Evolutionary conservation across 2,888 invertebrate species (phyloP), one percentile per base, ranked within the genome.

Genomic region (Metallyticus violacea): DNA sequence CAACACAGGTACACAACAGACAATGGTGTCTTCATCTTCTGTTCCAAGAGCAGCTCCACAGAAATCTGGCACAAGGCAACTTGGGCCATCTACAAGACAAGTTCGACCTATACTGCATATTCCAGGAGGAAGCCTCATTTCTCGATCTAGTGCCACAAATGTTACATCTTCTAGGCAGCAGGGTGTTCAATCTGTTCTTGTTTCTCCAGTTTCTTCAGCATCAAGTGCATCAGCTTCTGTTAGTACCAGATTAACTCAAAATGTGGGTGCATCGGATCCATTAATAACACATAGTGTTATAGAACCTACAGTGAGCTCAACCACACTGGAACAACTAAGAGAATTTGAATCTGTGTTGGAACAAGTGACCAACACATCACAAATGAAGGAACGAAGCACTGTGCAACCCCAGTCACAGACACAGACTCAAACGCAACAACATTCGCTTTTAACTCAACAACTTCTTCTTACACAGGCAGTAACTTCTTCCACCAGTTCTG

Each of bases 341-440:
- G 97, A 97, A 90, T 97, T 97, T 89, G 96, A 97, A 90, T 95
- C 96, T 92, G 96, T 97, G 0, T 92, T 96, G 87, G 96, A 96
- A 90, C 96, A 96, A 92, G 96, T 97, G 0, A 90, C 90, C 0
- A 90, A 90, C 81, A 90, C 90, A 29, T 90, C 90, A 29, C 90
- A 90, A 85, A 90, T 90, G 90, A 96, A 96, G 90, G 96, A 96
- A 91, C 92, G 96, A 88, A 96, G 95, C 89, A 95, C 94, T 28
- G 94, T 40, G 15, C 82, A 79, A 30, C 82, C 94, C 4, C 94
- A 94, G 88, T 94, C 87, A 15, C 89, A 88, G 80, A 86, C 86
- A 26, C 88, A 88, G 5, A 89, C 89, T 5, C 88, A 88, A 26
- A 89, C 26, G 22, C 40, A 62, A 62, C 79, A 28, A 27, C 82